phyloP scores from a whole-genome alignment of 2,797 vertebrate species.

The Brachymystax lenok region DNA sequence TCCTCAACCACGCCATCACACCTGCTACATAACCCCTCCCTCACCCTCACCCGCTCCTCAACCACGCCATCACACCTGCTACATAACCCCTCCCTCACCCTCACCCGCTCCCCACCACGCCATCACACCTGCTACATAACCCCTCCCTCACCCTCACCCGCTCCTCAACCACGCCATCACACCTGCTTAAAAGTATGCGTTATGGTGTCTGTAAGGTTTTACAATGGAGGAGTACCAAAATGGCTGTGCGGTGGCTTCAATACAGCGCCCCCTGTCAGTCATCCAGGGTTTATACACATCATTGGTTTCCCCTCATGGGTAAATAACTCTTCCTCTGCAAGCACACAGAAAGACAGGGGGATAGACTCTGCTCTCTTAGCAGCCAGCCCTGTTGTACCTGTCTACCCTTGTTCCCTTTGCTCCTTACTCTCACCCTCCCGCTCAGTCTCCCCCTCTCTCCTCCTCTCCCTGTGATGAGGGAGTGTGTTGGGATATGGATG shows the following conservation, averaged over 20 bases:
- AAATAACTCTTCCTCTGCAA: slow-evolving; percentile 5
- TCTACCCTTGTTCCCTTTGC: not conserved
- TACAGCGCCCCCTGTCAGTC: too few species aligned
- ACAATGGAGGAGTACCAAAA: too few species aligned
- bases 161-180: slow-evolving; percentile 29
- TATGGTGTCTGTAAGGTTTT: too few species aligned
- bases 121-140: slow-evolving; percentile 53
- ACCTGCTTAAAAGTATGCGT: slow-evolving; percentile 6
- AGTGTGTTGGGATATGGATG: slow-evolving; percentile 45
- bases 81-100: slow-evolving; percentile 57
- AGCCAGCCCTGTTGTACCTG: not conserved
- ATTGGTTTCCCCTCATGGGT: not conserved
- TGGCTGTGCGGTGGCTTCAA: too few species aligned
- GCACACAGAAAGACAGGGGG: not conserved
- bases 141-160: slow-evolving; percentile 47
- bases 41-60: slow-evolving; percentile 32
- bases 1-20: slow-evolving; percentile 29
- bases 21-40: slow-evolving; percentile 53
- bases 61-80: slow-evolving; percentile 36
- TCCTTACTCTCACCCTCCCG: not conserved
- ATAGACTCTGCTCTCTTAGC: not conserved
- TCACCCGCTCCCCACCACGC: slow-evolving; percentile 17
- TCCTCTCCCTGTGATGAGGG: slow-evolving; percentile 25
- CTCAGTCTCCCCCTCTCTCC: not conserved
- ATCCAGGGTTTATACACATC: too few species aligned